Percentiles rank a stretch among this genome's conserved stretches.
Evolutionary conservation across 2,888 invertebrate species (phyloP).

Genomic region (Tetranychus piercei): DNA sequence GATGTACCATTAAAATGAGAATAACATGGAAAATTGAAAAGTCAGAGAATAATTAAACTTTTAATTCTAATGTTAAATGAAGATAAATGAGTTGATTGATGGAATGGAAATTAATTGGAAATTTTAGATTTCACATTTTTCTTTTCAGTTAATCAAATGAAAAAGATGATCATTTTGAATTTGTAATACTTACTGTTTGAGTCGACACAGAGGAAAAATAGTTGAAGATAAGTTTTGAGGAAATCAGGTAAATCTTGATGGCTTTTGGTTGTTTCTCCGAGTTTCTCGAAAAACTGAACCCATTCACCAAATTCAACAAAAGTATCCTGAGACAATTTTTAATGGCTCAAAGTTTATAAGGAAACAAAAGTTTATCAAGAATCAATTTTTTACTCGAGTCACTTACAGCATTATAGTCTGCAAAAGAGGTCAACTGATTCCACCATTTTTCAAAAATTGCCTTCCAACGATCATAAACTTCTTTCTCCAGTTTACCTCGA

Average conservation of each 20-base stretch:
- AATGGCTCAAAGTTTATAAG: not conserved
- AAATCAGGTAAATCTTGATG: slow-evolving; percentile 29
- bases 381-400: not conserved
- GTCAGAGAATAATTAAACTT: too few species aligned
- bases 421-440: slow-evolving; percentile 28
- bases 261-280: slow-evolving; percentile 28
- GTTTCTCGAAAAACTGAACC: slow-evolving; percentile 28
- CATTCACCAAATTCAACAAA: slow-evolving; percentile 30
- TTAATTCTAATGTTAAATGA: too few species aligned
- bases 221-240: slow-evolving; percentile 28
- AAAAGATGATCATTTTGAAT: not conserved
- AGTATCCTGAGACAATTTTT: slow-evolving; percentile 25
- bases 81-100: not conserved
- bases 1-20: not conserved
- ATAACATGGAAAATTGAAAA: too few species aligned
- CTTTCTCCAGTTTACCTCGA: slow-evolving; percentile 29
- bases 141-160: not conserved
- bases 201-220: slow-evolving; percentile 29
- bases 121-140: too few species aligned
- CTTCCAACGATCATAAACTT: slow-evolving; percentile 29
- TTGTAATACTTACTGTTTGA: slow-evolving; percentile 24
- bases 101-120: too few species aligned
- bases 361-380: slow-evolving; percentile 6
- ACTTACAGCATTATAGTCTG: slow-evolving; percentile 29
- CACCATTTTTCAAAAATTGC: slow-evolving; percentile 29